Base-by-base conservation (phyloP, 2,113 vertebrate species). In the Loxodonta africana region DNA sequence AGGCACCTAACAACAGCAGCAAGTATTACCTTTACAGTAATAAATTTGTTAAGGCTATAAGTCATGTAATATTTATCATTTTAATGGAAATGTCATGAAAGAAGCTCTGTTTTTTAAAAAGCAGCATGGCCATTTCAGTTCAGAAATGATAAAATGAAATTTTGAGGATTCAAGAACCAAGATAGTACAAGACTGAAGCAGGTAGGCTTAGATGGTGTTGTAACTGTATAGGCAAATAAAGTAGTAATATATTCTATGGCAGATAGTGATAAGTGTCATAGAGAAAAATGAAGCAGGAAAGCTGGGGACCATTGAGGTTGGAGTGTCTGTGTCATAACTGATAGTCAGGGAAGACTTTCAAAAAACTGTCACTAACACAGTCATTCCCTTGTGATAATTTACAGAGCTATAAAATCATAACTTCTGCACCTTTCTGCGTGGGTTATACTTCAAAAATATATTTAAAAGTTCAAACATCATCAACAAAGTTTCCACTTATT, bases 161-260 rank as follows among this genome's bases (percentile, higher is more conserved):
- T 95, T 81, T 94, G 69, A 97, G 23, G 91, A 44, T 26, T 25
- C 87, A 71, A 92, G 57, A 81, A 90, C 51, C 63, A 57, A 83
- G n/a, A 37, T 3, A 30, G 8, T 57, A 46, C 23, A 63, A 25
- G 1, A 23, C 15, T 78, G 21, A 48, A 87, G 44, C 46, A 73
- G 15, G 17, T 15, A 41, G 30, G 53, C 46, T 85, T 71, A 26
- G 17, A 25, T 73, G 46, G 26, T 30, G 11, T 90, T 71, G 57
- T 77, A 44, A 53, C 9, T 77, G 63, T 28, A 17, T 8, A 41
- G 51, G n/a, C 7, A 83, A 88, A 65, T 41, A 44, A 88, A 20
- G 33, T n/a, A 90, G n/a, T 3, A 63, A 77, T 69, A 20, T 14
- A 41, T 53, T 82, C 33, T 81, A 25, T 37, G 3, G 46, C 76